Conservation (phyloP, 2,888 invertebrate genomes). For the Hypselothyrea guttata region DNA sequence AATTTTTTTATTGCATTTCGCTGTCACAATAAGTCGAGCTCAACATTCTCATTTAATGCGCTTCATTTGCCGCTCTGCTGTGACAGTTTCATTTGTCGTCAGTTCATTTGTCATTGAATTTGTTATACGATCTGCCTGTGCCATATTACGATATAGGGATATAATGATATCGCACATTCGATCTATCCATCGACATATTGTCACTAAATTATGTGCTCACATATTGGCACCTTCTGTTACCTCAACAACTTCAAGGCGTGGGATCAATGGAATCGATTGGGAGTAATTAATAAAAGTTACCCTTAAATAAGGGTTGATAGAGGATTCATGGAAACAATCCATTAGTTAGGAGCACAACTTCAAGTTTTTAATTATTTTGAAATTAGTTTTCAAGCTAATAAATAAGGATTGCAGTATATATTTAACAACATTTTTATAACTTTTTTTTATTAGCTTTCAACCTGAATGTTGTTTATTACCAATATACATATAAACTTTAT, state of each 20-base stretch:
- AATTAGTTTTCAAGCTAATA: no score
- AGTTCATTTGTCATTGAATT: constrained; percentile 67
- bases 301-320: background rate
- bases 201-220: constrained; percentile 45
- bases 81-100: constrained; percentile 74
- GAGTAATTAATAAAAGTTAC: background rate
- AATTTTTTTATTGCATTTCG: constrained; percentile 59
- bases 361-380: no score
- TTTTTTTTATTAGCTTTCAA: no score
- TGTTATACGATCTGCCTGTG: constrained; percentile 22
- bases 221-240: constrained; percentile 52
- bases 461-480: no score
- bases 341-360: no score
- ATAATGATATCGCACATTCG: background rate
- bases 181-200: constrained; percentile 22
- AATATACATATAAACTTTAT: no score
- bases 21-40: constrained; percentile 56
- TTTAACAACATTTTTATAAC: no score
- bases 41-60: constrained; percentile 61
- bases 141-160: constrained; percentile 5
- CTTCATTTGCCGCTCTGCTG: constrained; percentile 66
- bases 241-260: constrained; percentile 23
- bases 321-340: no score
- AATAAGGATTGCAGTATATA: no score
- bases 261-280: constrained; percentile 13